A percentile compares a stretch with the other conserved stretches of the same genome.
phyloP scores from a whole-genome alignment of 1,140 invertebrate species.

The Bombus terrestris region DNA sequence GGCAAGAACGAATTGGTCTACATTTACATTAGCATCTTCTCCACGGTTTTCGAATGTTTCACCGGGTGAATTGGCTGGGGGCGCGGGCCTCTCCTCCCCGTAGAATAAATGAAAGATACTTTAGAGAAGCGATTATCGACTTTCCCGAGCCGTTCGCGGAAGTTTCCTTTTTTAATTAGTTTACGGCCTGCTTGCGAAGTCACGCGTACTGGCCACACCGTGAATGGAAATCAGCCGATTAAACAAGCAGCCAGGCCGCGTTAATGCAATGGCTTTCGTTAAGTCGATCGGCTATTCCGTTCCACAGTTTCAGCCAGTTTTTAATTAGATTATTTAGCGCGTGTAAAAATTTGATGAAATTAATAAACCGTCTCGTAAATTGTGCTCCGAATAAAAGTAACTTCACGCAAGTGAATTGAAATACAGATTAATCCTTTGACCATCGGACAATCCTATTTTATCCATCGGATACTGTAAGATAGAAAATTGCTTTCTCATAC shows the following conservation, averaged over 20 bases:
- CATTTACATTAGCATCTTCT: constrained; percentile 34
- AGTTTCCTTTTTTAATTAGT: constrained; percentile 42
- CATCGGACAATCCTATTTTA: too few relatives aligned
- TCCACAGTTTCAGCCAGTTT: background rate
- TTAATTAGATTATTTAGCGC: background rate
- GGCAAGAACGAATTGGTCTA: constrained; percentile 40
- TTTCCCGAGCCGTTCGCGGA: background rate
- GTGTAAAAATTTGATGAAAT: background rate
- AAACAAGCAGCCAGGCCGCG: background rate
- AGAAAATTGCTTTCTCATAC: too few relatives aligned
- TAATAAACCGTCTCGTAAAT: background rate
- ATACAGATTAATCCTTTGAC: too few relatives aligned
- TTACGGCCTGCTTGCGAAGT: background rate
- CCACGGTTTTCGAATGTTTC: constrained; percentile 1
- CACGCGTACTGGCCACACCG: constrained; percentile 5
- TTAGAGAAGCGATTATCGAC: constrained; percentile 23
- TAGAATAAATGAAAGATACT: constrained; percentile 22
- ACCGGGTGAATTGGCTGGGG: background rate
- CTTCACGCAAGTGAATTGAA: too few relatives aligned
- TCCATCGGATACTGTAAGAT: too few relatives aligned
- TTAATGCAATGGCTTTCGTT: background rate
- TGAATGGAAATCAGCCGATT: constrained; percentile 30
- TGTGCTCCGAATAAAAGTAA: too few relatives aligned
- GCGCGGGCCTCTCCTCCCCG: background rate
- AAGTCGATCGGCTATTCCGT: background rate